These are phyloP conservation scores for Ornithorhynchus anatinus DNA, from an alignment of 2,113 vertebrate species.

Conservation along the genomic window DNA sequence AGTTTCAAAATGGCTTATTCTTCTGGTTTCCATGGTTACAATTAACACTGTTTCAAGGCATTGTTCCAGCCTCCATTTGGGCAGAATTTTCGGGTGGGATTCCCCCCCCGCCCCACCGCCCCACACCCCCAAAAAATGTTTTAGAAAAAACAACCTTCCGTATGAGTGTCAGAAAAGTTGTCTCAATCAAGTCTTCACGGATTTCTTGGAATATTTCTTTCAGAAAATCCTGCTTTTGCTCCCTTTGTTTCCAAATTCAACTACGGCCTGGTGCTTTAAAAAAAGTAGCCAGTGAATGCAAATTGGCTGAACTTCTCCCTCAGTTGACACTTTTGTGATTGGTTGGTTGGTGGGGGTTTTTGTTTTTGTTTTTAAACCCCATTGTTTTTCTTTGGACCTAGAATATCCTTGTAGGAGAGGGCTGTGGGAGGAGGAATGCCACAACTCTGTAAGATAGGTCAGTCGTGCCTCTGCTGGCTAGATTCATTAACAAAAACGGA, in stretches of 20 bases:
- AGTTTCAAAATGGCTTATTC: constrained; percentile 98
- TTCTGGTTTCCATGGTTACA: constrained; percentile 95
- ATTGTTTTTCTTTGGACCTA: background rate
- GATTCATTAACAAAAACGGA: constrained; percentile 58
- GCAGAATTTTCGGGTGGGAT: constrained; percentile 83
- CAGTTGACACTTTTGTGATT: constrained; percentile 5
- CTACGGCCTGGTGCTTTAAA: constrained; percentile 33
- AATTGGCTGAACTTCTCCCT: constrained; percentile 53
- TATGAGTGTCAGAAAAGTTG: constrained; percentile 73
- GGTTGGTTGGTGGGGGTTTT: background rate
- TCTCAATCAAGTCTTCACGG: constrained; percentile 71
- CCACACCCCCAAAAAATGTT: constrained; percentile 27
- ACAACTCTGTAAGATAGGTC: constrained; percentile 54
- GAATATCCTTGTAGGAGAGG: background rate
- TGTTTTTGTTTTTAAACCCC: constrained; percentile 11
- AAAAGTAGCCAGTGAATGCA: constrained; percentile 17
- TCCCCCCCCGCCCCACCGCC: constrained; percentile 69
- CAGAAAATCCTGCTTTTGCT: constrained; percentile 51
- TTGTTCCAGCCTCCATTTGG: constrained; percentile 88
- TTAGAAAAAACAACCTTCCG: constrained; percentile 48
- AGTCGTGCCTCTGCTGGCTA: constrained; percentile 56
- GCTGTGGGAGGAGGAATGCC: constrained; percentile 26
- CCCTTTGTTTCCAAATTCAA: constrained; percentile 61
- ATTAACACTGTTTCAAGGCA: constrained; percentile 95
- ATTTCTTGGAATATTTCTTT: constrained; percentile 60